Base-by-base conservation (phyloP, 2,113 vertebrate species). In the Menura novaehollandiae region DNA sequence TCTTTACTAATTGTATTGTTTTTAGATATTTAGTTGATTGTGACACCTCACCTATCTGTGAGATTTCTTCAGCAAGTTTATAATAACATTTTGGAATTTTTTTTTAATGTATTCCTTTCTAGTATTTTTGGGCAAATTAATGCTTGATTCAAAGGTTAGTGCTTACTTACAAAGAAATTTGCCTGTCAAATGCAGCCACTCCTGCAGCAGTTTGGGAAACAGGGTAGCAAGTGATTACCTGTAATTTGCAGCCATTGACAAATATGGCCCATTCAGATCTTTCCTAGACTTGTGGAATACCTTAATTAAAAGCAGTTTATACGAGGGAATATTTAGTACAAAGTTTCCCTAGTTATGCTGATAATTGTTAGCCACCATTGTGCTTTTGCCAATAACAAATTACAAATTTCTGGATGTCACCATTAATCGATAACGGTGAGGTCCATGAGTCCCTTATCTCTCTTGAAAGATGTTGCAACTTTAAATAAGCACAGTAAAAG, bases 81-180 rank as follows among this genome's bases (percentile, higher is more conserved):
- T 9, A 47, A 15, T 0, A 53, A 18, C 3, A 41, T 37, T 72
- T 55, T 18, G 1, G 28, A 44, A 4, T n/a, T 75, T n/a, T 8
- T 6, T 56, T 8, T 7, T 15, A 33, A 19, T 8, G 0, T 3
- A 2, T 8, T 33, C 68, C 80, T 64, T 73, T 7, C 17, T 30
- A 58, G 5, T 33, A 44, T 64, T 68, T 80, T 56, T 11, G 4
- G 16, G 7, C 32, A 91, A 32, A 39, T 35, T 32, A 27, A 39
- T 18, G 24, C 80, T 96, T 83, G 55, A 53, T 58, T 76, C 32
- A 23, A 60, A 58, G 32, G 8, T 49, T 44, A 49, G 27, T 58
- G 27, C 41, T 8, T n/a, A 26, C 58, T 56, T 58, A n/a, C 62
- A 84, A 37, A 58, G 33, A 80, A 78, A 74, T 47, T 44, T 84